Evolutionary conservation across 1,140 invertebrate genomes (phyloP).

Genomic region (Carcinoscorpius rotundicauda): DNA sequence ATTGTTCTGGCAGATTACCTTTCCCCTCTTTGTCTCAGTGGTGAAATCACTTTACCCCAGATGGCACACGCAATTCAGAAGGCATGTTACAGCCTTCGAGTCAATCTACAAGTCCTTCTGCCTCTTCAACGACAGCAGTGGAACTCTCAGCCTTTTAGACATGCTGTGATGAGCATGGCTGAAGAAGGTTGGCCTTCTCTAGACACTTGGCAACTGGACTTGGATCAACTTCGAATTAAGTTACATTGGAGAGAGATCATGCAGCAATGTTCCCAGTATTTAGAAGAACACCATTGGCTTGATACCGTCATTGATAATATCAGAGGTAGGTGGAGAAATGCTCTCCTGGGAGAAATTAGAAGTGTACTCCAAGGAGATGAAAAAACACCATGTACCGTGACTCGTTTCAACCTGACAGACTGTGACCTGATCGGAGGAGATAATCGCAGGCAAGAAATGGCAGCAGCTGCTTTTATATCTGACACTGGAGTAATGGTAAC

Average conservation of each 20-base stretch:
- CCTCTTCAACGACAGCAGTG: too few species aligned
- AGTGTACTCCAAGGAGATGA: constrained; percentile 1
- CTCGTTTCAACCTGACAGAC: constrained; percentile 16
- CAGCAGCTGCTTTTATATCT: constrained; percentile 15
- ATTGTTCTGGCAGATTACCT: constrained; percentile 4
- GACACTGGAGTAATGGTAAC: constrained; percentile 13
- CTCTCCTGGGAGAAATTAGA: constrained; percentile 2
- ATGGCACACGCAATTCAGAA: too few species aligned
- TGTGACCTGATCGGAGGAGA: constrained; percentile 18
- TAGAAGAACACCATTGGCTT: constrained; percentile 6
- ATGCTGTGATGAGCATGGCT: too few species aligned
- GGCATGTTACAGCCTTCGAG: too few species aligned
- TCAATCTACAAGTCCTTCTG: too few species aligned
- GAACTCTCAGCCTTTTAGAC: too few species aligned
- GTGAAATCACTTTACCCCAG: too few species aligned
- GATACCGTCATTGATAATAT: constrained; percentile 12
- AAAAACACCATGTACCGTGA: background rate
- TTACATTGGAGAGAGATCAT: background rate
- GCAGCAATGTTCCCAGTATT: background rate
- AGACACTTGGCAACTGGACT: too few species aligned
- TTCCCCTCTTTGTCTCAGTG: background rate
- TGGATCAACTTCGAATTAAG: background rate
- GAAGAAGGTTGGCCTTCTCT: too few species aligned
- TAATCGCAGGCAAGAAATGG: constrained; percentile 16
- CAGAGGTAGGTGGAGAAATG: constrained; percentile 4